These are phyloP conservation scores for Pangasius sanitwongsei DNA, from an alignment of 2,797 vertebrate species.

Conservation along the genomic window DNA sequence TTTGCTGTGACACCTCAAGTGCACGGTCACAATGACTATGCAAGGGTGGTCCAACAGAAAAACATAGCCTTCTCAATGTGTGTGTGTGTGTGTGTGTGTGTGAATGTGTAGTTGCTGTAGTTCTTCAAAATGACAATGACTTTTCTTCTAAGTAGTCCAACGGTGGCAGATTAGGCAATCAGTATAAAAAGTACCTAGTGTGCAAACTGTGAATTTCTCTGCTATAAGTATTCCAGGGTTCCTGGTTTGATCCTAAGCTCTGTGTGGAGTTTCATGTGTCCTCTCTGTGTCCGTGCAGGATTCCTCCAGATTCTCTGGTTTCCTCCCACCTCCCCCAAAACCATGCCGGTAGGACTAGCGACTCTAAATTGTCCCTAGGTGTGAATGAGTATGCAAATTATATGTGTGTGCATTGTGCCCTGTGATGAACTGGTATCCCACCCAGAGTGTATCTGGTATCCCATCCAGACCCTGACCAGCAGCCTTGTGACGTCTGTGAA, in stretches of 20 bases:
- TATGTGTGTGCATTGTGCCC: not conserved
- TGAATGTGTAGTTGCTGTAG: conserved; percentile 19
- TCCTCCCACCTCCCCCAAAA: not conserved
- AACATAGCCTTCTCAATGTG: conserved; percentile 6
- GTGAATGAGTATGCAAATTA: not conserved
- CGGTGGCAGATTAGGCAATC: conserved; percentile 22
- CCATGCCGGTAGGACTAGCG: no score
- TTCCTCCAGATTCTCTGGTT: not conserved
- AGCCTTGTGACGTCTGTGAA: not conserved
- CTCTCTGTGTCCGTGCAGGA: not conserved
- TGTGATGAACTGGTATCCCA: not conserved
- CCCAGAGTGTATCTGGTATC: not conserved
- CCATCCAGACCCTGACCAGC: not conserved
- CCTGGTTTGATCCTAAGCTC: not conserved
- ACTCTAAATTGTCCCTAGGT: not conserved
- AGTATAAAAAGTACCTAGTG: not conserved
- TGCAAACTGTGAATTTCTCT: not conserved
- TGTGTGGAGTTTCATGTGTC: not conserved
- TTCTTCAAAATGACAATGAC: conserved; percentile 8
- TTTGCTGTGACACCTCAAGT: conserved; percentile 10
- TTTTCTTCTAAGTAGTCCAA: conserved; percentile 13
- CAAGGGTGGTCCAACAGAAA: conserved; percentile 33
- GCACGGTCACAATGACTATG: conserved; percentile 25
- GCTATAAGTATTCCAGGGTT: not conserved
- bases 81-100: conserved; percentile 25